These are phyloP conservation scores for Lacerta viridis DNA, from an alignment of 2,797 vertebrate genomes.

Conservation along the genomic window DNA sequence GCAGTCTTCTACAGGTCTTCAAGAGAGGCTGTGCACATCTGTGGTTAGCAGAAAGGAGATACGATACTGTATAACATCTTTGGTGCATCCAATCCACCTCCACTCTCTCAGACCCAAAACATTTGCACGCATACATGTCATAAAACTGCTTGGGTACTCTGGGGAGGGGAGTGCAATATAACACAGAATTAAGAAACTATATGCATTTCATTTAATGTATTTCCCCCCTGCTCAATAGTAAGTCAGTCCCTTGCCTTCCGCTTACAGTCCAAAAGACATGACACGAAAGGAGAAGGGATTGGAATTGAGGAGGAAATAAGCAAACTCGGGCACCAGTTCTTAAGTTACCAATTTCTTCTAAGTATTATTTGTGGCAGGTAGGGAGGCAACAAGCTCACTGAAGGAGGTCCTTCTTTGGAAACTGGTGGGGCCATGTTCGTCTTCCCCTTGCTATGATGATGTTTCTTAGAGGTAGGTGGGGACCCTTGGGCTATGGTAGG, in stretches of 20 bases:
- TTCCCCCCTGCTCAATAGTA: no score
- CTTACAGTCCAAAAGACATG: no score
- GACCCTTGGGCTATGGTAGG: background rate
- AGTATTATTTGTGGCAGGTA: background rate
- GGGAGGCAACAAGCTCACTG: background rate
- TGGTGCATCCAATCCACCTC: background rate
- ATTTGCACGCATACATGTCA: background rate
- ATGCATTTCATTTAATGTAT: no score
- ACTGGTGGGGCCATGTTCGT: background rate
- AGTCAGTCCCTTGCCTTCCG: no score
- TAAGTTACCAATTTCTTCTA: background rate
- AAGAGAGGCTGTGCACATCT: background rate
- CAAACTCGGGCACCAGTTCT: background rate
- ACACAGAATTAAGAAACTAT: no score
- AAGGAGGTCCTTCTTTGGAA: background rate
- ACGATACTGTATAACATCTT: background rate
- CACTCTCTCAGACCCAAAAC: background rate
- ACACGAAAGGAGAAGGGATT: no score
- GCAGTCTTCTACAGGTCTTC: background rate
- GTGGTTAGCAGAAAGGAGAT: background rate
- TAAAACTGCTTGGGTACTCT: no score
- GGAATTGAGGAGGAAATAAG: background rate
- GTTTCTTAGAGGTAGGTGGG: background rate
- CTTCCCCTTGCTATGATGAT: background rate
- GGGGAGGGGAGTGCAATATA: no score